Conservation (phyloP, 2,888 invertebrate genomes). For the Cordilura impudica region DNA sequence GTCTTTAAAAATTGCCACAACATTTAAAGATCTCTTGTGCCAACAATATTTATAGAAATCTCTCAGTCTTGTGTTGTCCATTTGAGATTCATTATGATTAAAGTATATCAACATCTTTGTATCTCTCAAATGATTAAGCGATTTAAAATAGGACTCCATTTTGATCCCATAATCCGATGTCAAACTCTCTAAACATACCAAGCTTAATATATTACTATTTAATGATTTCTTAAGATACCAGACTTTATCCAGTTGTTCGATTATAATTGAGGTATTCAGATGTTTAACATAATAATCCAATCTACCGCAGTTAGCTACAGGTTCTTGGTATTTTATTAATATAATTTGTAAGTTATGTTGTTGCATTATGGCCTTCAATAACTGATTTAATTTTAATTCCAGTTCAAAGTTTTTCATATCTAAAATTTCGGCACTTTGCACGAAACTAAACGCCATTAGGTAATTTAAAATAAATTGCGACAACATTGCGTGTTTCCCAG, state of each 20-base stretch:
- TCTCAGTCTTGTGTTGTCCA: neutral
- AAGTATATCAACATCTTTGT: conserved; percentile 20
- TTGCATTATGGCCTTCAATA: neutral
- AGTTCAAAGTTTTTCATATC: neutral
- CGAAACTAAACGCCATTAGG: neutral
- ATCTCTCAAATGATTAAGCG: neutral
- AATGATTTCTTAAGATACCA: neutral
- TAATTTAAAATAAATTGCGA: neutral
- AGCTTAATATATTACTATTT: conserved; percentile 18
- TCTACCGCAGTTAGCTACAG: conserved; percentile 10
- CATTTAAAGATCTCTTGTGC: neutral
- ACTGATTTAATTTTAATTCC: neutral
- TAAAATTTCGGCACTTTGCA: conserved; percentile 2
- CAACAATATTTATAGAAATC: conserved; percentile 15
- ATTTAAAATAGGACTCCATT: neutral
- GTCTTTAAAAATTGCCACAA: conserved; percentile 21
- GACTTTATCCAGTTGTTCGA: neutral
- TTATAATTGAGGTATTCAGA: neutral
- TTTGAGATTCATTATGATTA: conserved; percentile 12
- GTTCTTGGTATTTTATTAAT: conserved; percentile 13
- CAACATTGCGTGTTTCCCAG: conserved; percentile 3
- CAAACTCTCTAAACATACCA: conserved; percentile 7
- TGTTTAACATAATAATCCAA: conserved; percentile 1
- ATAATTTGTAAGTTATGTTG: conserved; percentile 14
- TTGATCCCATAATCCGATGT: neutral